Evolutionary conservation across 1,140 invertebrate species (phyloP).

Genomic region (Centruroides sculpturatus): DNA sequence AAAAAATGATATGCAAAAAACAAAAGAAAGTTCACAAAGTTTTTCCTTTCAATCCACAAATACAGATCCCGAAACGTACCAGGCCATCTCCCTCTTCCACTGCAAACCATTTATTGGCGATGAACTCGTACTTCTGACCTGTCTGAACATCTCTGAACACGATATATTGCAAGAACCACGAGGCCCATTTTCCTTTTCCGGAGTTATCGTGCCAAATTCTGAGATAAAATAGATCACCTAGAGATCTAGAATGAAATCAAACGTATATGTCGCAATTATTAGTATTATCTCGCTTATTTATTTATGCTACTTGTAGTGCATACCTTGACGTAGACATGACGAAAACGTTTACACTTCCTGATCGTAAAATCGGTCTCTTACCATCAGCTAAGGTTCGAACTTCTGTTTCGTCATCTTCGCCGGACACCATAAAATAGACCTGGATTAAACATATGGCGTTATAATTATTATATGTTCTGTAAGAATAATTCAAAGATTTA

Average conservation of each 20-base stretch:
- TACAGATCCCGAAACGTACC: conserved; percentile 20
- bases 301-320: background rate
- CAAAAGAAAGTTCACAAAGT: no score
- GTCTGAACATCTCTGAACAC: conserved; percentile 40
- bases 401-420: conserved; percentile 37
- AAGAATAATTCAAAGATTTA: no score
- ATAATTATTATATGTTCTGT: no score
- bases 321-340: conserved; percentile 35
- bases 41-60: no score
- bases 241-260: conserved; percentile 23
- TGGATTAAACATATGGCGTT: conserved; percentile 11
- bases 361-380: conserved; percentile 30
- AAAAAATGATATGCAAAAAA: background rate
- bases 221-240: conserved; percentile 36
- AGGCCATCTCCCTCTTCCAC: conserved; percentile 41
- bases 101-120: conserved; percentile 39
- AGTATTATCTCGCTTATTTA: no score
- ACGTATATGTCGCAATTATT: no score
- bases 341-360: conserved; percentile 35
- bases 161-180: conserved; percentile 39
- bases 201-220: conserved; percentile 43
- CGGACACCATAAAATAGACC: conserved; percentile 37
- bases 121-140: conserved; percentile 36
- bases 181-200: conserved; percentile 34
- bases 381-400: conserved; percentile 30